Evolutionary conservation across 2,888 invertebrate genomes (phyloP).

Genomic region (Pseudococcus longispinus): DNA sequence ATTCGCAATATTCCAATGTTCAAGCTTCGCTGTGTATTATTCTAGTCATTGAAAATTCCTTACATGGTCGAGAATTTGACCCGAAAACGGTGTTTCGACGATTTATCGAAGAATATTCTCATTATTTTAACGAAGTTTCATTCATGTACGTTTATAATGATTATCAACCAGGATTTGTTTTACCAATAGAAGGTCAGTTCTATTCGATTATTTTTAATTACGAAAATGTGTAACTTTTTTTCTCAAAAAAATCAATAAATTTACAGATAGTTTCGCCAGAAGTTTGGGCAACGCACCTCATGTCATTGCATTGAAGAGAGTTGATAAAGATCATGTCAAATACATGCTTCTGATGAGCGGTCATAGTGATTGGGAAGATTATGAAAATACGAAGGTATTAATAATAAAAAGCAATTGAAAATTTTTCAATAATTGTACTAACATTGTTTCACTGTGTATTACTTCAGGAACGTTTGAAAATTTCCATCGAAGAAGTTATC

Average conservation of each 20-base stretch:
- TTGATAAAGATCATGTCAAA: conserved; percentile 41
- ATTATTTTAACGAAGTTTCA: conserved; percentile 61
- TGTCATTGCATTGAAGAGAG: conserved; percentile 32
- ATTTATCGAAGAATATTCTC: conserved; percentile 51
- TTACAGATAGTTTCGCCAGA: background rate
- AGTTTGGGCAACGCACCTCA: background rate
- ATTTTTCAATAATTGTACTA: too few relatives aligned
- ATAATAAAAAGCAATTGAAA: background rate
- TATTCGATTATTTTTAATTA: background rate
- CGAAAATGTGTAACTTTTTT: background rate
- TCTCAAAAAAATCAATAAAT: background rate
- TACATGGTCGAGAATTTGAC: conserved; percentile 62
- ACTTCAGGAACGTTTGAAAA: conserved; percentile 12
- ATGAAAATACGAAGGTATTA: conserved; percentile 77
- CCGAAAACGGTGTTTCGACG: conserved; percentile 46
- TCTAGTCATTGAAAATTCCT: conserved; percentile 70
- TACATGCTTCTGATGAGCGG: conserved; percentile 72
- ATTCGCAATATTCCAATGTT: conserved; percentile 74
- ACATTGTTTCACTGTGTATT: too few relatives aligned
- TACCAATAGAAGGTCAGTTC: conserved; percentile 46
- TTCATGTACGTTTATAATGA: conserved; percentile 89
- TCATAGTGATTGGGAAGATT: conserved; percentile 62
- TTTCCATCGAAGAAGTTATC: conserved; percentile 50
- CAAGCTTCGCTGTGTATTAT: conserved; percentile 37
- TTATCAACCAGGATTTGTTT: conserved; percentile 68